Base-by-base conservation (phyloP, 2,888 invertebrate species). In the Agriopis leucophaearia region DNA sequence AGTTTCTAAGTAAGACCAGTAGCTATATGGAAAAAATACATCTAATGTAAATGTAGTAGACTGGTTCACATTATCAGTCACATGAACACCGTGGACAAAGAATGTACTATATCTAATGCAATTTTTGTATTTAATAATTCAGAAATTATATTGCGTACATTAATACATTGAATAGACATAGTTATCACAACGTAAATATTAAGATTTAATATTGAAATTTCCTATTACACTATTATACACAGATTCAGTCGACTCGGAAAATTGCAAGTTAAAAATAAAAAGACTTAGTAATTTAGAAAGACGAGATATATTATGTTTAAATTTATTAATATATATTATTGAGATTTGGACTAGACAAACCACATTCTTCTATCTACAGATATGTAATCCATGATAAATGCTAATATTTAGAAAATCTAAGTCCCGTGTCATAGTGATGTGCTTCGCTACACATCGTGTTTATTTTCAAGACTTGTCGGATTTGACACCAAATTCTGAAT, bases 301-400 rank as follows among this genome's bases (percentile, higher is more conserved):
- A 89, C 84, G 85, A 88, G 85, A 90, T 90, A 92, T 91, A 91
- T 87, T 51, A 66, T 64, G 68, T 68, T 69, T 69, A 88, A 88
- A 88, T 87, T 88, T 86, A 82, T 87, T 56, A 38, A 60, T 64
- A 69, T 64, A 68, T 18, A 16, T 89, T 88, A 90, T 90, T 89
- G 91, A 92, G 91, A 91, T 92, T 92, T 93, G 94, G 89, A 92
- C 92, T 93, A 94, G 91, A 90, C 90, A 91, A 92, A 92, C 88
- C 92, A 92, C 92, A 89, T 92, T 88, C 77, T 63, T 92, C 94
- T 93, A 94, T 90, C 94, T 94, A 94, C 91, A 94, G 94, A 94
- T 94, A 94, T 94, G 94, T 94, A 88, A 93, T 91, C 92, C 90
- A 94, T 93, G 94, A 94, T 94, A 94, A 75, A 92, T 89, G 88